A percentile compares a stretch with the other conserved stretches of the same genome.
Evolutionary conservation across 2,888 invertebrate genomes (phyloP).

Genomic region (Ophraella communa): DNA sequence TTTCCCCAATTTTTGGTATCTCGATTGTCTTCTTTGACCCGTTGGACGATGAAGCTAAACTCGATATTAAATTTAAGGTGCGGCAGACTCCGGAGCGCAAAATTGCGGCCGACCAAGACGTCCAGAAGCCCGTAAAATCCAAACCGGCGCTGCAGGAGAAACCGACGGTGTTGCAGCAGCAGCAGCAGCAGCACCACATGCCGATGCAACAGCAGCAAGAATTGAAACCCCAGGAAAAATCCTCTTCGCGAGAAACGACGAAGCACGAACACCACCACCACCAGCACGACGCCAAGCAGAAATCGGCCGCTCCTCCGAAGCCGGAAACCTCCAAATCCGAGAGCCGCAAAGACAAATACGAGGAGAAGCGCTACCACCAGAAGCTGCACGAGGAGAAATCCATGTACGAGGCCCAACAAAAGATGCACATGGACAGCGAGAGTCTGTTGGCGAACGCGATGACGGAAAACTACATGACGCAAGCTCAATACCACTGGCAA

Average conservation of each 20-base stretch:
- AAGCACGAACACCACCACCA: conserved; percentile 23
- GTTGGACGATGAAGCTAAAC: no score
- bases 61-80: no score
- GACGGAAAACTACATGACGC: conserved; percentile 66
- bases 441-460: conserved; percentile 67
- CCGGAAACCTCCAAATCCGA: conserved; percentile 54
- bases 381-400: conserved; percentile 48
- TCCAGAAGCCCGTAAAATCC: not conserved
- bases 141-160: conserved; percentile 5
- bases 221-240: conserved; percentile 55
- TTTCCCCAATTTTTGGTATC: not conserved
- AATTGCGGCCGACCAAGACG: not conserved
- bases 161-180: conserved; percentile 2
- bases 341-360: conserved; percentile 57
- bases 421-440: conserved; percentile 56
- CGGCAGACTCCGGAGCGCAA: conserved; percentile 5
- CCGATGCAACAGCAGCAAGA: conserved; percentile 28
- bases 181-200: conserved; percentile 24
- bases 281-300: no score
- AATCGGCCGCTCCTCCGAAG: conserved; percentile 53
- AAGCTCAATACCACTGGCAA: conserved; percentile 68
- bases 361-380: conserved; percentile 52
- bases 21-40: no score
- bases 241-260: conserved; percentile 60
- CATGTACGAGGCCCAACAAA: conserved; percentile 50